A percentile compares a stretch with the other conserved stretches of the same genome.
Evolutionary conservation across 1,140 invertebrate species (phyloP).

Genomic region (Zaprionus kolodkinae): DNA sequence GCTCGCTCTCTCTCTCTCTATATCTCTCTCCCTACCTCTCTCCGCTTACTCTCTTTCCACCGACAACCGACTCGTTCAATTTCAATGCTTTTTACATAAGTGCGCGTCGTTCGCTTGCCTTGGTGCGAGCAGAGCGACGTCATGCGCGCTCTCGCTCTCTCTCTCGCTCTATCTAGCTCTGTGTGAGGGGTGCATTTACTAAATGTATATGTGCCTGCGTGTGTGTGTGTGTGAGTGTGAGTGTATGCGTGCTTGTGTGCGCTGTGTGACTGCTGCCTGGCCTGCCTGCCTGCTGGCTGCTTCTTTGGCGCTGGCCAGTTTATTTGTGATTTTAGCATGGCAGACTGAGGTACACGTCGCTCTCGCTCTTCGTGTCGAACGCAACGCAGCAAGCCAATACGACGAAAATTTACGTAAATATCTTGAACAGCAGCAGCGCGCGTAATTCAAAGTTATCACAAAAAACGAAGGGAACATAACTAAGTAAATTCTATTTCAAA

Average conservation of each 20-base stretch:
- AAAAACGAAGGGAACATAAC: constrained; percentile 16
- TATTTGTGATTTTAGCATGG: constrained; percentile 83
- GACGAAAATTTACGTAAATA: constrained; percentile 71
- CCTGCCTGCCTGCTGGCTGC: constrained; percentile 77
- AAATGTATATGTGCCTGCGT: constrained; percentile 25
- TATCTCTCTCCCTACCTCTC: constrained; percentile 12
- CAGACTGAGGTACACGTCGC: constrained; percentile 75
- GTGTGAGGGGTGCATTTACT: constrained; percentile 65
- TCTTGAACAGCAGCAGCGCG: constrained; percentile 58
- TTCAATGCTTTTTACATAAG: constrained; percentile 82
- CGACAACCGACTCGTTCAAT: constrained; percentile 73
- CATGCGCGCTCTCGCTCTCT: neutral
- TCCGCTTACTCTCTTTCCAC: constrained; percentile 22
- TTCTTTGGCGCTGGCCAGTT: constrained; percentile 77
- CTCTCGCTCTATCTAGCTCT: constrained; percentile 10
- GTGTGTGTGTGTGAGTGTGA: constrained; percentile 7
- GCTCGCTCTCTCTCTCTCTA: constrained; percentile 15
- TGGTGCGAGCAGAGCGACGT: constrained; percentile 30
- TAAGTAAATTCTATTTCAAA: constrained; percentile 24
- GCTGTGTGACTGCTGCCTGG: constrained; percentile 43
- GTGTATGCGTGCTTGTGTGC: constrained; percentile 29
- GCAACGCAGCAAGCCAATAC: constrained; percentile 51
- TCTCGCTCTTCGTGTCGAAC: constrained; percentile 60
- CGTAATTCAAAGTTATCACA: constrained; percentile 76
- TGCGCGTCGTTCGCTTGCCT: constrained; percentile 53